These are phyloP conservation scores for Seira sanloemensis DNA, from an alignment of 2,888 invertebrate genomes.

Conservation along the genomic window DNA sequence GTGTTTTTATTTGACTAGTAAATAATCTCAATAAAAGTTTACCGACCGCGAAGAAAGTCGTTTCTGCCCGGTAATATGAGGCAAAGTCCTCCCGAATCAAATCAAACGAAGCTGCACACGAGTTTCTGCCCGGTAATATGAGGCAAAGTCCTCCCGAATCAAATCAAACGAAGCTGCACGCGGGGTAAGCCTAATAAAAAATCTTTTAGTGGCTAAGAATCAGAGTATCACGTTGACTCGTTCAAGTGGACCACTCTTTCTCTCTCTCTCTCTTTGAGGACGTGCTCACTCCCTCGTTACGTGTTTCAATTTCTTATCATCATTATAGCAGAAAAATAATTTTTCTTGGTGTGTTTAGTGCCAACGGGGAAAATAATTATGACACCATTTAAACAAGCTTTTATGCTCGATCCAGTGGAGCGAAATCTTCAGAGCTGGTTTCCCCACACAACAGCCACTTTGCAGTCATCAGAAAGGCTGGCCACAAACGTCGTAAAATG, in stretches of 20 bases:
- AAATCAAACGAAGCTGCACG: neutral
- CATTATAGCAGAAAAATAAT: neutral
- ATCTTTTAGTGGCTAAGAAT: neutral
- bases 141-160: neutral
- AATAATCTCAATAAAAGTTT: conserved; percentile 56
- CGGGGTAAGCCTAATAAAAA: neutral
- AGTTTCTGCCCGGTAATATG: conserved; percentile 13
- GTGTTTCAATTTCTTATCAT: neutral
- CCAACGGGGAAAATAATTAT: conserved; percentile 55
- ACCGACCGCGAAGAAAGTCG: conserved; percentile 46
- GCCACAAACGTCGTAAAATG: neutral
- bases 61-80: too few relatives aligned
- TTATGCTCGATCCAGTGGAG: neutral
- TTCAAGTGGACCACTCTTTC: neutral
- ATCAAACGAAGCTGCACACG: too few relatives aligned
- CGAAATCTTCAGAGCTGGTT: neutral
- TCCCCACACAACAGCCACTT: neutral
- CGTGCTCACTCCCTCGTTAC: neutral
- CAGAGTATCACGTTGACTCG: neutral
- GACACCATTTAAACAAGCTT: conserved; percentile 42
- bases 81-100: too few relatives aligned
- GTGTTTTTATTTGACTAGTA: conserved; percentile 44
- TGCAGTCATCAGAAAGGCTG: neutral
- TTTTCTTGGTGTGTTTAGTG: conserved; percentile 9
- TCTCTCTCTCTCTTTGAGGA: neutral